Base-by-base conservation (phyloP, 1,140 invertebrate genomes). In the Argopecten irradians region DNA sequence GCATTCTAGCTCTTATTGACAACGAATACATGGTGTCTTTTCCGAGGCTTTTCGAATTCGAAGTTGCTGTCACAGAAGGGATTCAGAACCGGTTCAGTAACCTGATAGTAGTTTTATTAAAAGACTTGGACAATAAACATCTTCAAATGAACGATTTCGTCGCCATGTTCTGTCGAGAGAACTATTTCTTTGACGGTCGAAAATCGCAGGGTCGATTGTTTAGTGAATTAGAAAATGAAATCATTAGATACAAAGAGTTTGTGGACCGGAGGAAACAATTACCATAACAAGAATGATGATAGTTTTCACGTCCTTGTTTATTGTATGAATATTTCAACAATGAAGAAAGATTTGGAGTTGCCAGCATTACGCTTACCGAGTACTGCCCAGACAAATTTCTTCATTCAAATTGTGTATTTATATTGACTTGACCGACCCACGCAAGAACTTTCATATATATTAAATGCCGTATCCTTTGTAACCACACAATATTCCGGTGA, bases 41-140 rank as follows among this genome's bases (percentile, higher is more conserved):
- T 71, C 55, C n/a, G n/a, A 22, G 55, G n/a, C 55, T 71, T 71
- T 71, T 71, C 55, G 55, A 71, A 28, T 71, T 71, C 55, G 55
- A 71, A n/a, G 55, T 71, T n/a, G 55, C 55, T 71, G 55, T 71
- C 55, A 71, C 55, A 28, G 55, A 71, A 71, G 55, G 55, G 28
- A 71, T 71, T 71, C 55, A 71, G 55, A 71, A 71, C n/a, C 55
- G n/a, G 11, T 71, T 71, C 28, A 71, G 28, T 3, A 71, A 71
- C 28, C 13, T 71, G n/a, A 71, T 71, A 5, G 55, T 71, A 28
- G 55, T 71, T n/a, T 71, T 71, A 28, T 71, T 71, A 71, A 16
- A 71, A 71, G 55, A 71, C 55, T 28, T 71, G n/a, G 55, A 71
- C 55, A 28, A 2, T 5, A 71, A n/a, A 28, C 55, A 71, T 71